Evolutionary conservation across 1,140 invertebrate species (phyloP), one percentile per base, ranked within the genome.

Genomic region (Schlechtendalia chinensis): DNA sequence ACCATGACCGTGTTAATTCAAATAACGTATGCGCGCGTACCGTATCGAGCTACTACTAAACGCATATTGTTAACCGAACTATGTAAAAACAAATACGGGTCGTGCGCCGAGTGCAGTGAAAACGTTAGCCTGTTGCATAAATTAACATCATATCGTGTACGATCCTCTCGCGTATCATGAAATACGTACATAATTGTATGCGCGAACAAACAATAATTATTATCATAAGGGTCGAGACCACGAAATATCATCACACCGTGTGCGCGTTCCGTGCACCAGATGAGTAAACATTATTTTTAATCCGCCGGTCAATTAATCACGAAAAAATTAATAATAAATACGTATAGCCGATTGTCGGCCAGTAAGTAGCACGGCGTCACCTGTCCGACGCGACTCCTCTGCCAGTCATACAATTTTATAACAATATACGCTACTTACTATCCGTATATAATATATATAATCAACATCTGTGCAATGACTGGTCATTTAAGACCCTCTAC

Each of bases 391-490:
- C 8, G 32, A 61, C 58, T 61, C 69, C n/a, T 45, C 27, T 2
- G 4, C 32, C 3, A 32, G 12, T n/a, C 56, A 39, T 39, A 39
- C 32, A 39, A 4, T 39, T 4, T 39, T 39, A 8, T 39, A 39
- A 39, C 32, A 39, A 39, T 8, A 39, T 8, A 8, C 32, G 32
- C 32, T 39, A 39, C 32, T 39, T n/a, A n/a, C n/a, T n/a, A n/a
- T n/a, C n/a, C n/a, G n/a, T n/a, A n/a, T n/a, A n/a, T n/a, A n/a
- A 39, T 39, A 39, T 39, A 29, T 71, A 71, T 19, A 47, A 61
- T 47, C 75, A 50, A 79, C 75, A 79, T 79, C 75, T 79, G 75
- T 59, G 75, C 75, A 17, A 61, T 79, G 75, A 79, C 75, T 79
- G 75, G 75, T 61, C 75, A 79, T 50, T 63, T n/a, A 50, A 14